Percentiles rank a stretch among this genome's conserved stretches.
Evolutionary conservation across 2,113 vertebrate genomes (phyloP).

Genomic region (Bubo bubo): DNA sequence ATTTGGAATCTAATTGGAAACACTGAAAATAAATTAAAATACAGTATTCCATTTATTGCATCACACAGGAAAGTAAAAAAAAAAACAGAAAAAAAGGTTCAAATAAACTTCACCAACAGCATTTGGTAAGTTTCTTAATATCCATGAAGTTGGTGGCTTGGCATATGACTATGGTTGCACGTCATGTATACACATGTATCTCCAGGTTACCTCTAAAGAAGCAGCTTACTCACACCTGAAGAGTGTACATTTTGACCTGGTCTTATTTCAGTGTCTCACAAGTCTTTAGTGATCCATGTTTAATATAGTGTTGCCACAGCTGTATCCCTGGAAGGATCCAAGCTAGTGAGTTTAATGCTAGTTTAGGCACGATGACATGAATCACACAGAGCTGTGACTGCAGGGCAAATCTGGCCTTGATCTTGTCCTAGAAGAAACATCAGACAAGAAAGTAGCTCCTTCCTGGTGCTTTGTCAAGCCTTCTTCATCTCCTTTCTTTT

Average conservation of each 20-base stretch:
- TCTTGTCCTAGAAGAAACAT: neutral
- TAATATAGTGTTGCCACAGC: neutral
- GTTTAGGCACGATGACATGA: neutral
- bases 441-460: fast-evolving
- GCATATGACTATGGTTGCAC: neutral
- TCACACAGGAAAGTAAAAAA: neutral
- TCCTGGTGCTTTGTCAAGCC: neutral
- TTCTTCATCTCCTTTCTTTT: neutral
- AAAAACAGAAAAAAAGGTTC: neutral
- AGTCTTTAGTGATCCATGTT: neutral
- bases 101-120: neutral
- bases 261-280: neutral
- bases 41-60: neutral
- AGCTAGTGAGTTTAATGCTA: neutral
- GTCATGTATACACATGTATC: neutral
- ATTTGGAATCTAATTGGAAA: constrained; percentile 5
- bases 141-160: fast-evolving
- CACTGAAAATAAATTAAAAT: neutral
- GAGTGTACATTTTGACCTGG: neutral
- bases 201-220: neutral
- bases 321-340: neutral
- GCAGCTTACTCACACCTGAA: neutral
- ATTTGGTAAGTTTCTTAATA: neutral
- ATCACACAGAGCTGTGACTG: neutral
- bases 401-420: neutral